Conservation (phyloP, 1,140 invertebrate species). For the Cylas formicarius region DNA sequence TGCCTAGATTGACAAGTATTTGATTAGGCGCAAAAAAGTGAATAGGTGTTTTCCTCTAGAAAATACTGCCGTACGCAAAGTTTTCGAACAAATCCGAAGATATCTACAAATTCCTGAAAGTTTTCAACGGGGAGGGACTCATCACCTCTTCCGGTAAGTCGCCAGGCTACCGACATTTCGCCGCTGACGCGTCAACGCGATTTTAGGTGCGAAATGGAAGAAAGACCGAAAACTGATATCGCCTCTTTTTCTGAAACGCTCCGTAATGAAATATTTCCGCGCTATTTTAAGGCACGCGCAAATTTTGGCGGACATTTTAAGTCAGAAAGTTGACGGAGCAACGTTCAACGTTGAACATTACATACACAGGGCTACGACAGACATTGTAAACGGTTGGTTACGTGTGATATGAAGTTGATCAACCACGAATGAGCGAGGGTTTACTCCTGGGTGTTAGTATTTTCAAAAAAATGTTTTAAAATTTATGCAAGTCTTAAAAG, state of each 20-base stretch:
- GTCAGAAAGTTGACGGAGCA: conserved; percentile 5
- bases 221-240: conserved; percentile 11
- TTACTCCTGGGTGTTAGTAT: no score
- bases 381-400: conserved; percentile 14
- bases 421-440: no score
- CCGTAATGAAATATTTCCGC: conserved; percentile 8
- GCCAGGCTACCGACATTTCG: no score
- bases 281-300: conserved; percentile 8
- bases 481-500: no score
- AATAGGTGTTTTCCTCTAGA: conserved; percentile 13
- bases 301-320: conserved; percentile 5
- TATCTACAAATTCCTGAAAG: conserved; percentile 23
- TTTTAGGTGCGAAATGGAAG: conserved; percentile 18
- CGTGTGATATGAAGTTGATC: no score
- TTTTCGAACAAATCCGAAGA: conserved; percentile 21
- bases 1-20: background rate
- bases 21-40: background rate
- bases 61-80: conserved; percentile 21
- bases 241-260: conserved; percentile 9
- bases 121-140: conserved; percentile 22
- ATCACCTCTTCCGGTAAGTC: conserved; percentile 23
- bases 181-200: no score
- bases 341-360: conserved; percentile 13
- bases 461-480: no score
- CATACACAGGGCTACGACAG: conserved; percentile 8